Evolutionary conservation across 1,140 invertebrate species (phyloP), one percentile per base, ranked within the genome.

Genomic region (Matsumurasca onukii): DNA sequence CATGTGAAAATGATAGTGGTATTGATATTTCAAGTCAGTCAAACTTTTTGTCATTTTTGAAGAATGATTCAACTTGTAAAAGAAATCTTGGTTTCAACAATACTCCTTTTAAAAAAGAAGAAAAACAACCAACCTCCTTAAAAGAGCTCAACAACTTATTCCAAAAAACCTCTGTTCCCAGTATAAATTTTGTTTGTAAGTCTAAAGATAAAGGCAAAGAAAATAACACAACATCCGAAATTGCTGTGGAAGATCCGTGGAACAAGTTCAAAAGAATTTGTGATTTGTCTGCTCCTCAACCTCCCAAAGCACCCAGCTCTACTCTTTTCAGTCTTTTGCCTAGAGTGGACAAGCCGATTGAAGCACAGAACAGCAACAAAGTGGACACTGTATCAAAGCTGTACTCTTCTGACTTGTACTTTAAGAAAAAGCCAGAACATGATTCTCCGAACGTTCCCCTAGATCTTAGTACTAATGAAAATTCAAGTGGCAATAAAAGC

Each of bases 401-500:
- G 2, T 45, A 30, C n/a, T 45, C 22, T 65, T 15, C 34, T 9
- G 13, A 31, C n/a, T 27, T 27, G 1, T 34, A 9, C 17, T 45
- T 1, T 45, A 31, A 22, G 31, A 65, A 27, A 1, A 12, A 45
- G 48, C 3, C 5, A 63, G 29, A 39, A 30, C 34, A 65, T 65
- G 31, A 45, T 45, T 65, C 62, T 20, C 9, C 39, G 24, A 65
- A 45, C 29, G 48, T 27, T 3, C 62, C 62, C 27, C 48, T 65
- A 24, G 62, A 65, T 65, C 25, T 65, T 30, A 65, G 62, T 25
- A 48, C 62, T 5, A 39, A 17, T 48, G 62, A 65, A 45, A 45
- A 25, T 25, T 29, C 29, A 12, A 59, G 27, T 65, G 48, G 3
- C 22, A 22, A 24, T 65, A 65, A 22, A 24, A 48, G 34, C 9